Evolutionary conservation across 2,113 vertebrate species (phyloP), one percentile per base, ranked within the genome.

Genomic region (Scomber scombrus): DNA sequence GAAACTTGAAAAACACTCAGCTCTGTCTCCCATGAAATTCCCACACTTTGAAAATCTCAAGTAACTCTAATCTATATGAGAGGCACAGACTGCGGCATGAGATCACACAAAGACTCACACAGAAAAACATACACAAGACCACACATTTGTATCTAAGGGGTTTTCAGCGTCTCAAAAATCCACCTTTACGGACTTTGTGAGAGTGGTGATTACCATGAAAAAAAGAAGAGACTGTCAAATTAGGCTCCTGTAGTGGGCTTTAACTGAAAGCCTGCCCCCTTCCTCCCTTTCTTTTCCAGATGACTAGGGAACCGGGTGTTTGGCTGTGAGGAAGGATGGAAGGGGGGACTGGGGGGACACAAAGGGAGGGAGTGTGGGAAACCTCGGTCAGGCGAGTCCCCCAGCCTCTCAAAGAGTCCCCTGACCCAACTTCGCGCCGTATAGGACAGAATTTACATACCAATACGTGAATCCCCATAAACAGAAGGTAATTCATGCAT

Each of bases 401-500:
- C 75, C 79, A 68, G 78, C 73, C 82, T 85, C 75, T 91, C 84
- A 89, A 91, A 86, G 86, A 88, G 71, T 76, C 11, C 81, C 72
- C 75, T 82, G 82, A 83, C 82, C 85, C 71, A 75, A 81, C 84
- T 79, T 70, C 68, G 82, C 45, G 75, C 50, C 40, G 63, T 74
- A 73, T 79, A 70, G 82, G 62, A 79, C 52, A 23, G 49, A 63
- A 95, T 95, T 95, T 90, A 88, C 94, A 95, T 95, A 93, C 91
- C 90, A 93, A 95, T 92, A 61, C 83, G 43, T n/a, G 60, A 85
- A 80, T 76, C 50, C 50, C 69, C 55, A 78, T 75, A 86, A 87
- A 83, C 79, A 73, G 58, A 76, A 52, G 64, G 75, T 88, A 85
- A 86, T n/a, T 74, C 83, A 81, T 70, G 66, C 72, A 72, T 23